Conservation (phyloP, 2,888 invertebrate species). For the Anthoptus insignis region DNA sequence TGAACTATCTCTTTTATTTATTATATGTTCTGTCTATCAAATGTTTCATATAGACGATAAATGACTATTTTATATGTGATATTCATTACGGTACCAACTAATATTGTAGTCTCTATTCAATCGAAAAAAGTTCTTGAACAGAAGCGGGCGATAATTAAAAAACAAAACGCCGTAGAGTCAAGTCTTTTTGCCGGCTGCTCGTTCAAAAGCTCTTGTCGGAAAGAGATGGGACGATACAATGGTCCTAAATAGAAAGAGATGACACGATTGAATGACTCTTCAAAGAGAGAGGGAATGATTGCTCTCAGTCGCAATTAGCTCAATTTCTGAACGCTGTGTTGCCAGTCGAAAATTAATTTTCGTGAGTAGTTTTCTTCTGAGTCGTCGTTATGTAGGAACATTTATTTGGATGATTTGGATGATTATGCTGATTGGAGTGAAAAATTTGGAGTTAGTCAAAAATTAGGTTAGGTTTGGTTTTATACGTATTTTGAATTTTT, state of each 20-base stretch:
- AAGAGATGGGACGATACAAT: slow-evolving; percentile 49
- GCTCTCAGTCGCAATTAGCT: slow-evolving; percentile 68
- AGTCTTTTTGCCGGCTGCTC: slow-evolving; percentile 61
- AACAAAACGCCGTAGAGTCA: slow-evolving; percentile 56
- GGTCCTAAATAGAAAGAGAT: slow-evolving; percentile 19
- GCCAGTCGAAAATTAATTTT: slow-evolving; percentile 39
- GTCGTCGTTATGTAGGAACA: slow-evolving; percentile 39
- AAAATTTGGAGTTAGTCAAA: background rate
- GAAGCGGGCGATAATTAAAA: slow-evolving; percentile 66
- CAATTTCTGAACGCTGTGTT: slow-evolving; percentile 72
- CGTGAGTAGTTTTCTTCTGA: slow-evolving; percentile 37
- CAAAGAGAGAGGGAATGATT: slow-evolving; percentile 31
- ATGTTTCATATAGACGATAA: too few relatives aligned
- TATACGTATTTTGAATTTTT: too few relatives aligned
- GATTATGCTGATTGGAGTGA: background rate
- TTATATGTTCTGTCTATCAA: too few relatives aligned
- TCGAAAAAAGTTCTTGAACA: slow-evolving; percentile 43
- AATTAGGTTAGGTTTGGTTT: too few relatives aligned
- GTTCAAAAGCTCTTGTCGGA: slow-evolving; percentile 61
- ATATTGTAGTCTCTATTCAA: slow-evolving; percentile 17
- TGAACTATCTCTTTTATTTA: too few relatives aligned
- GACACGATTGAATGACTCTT: slow-evolving; percentile 26
- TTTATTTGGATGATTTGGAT: slow-evolving; percentile 23
- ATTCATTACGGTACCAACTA: too few relatives aligned
- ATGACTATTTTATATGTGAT: background rate